These are phyloP conservation scores for Zootermopsis nevadensis DNA, from an alignment of 2,888 invertebrate genomes.

Conservation along the genomic window DNA sequence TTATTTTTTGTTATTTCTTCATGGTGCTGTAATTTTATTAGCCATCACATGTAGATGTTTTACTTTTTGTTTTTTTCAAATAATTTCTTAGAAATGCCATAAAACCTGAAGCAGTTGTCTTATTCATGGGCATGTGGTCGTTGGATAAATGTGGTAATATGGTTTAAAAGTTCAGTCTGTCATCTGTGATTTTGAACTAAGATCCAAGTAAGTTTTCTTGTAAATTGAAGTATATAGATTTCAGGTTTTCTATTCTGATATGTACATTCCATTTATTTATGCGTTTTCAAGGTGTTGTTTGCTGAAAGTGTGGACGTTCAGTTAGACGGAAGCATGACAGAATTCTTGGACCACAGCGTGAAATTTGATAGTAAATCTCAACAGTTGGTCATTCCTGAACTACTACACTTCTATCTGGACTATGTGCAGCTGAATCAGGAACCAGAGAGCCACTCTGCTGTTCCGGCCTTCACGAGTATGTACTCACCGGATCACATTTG, in stretches of 20 bases:
- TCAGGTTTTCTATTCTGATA: background rate
- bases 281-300: slow-evolving; percentile 57
- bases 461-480: slow-evolving; percentile 19
- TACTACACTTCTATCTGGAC: slow-evolving; percentile 57
- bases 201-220: too few species aligned
- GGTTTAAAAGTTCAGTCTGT: too few species aligned
- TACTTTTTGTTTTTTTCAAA: too few species aligned
- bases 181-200: too few species aligned
- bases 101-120: too few species aligned
- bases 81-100: too few species aligned
- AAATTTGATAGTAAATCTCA: slow-evolving; percentile 30
- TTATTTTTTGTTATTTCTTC: too few species aligned
- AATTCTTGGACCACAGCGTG: slow-evolving; percentile 52
- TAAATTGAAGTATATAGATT: background rate
- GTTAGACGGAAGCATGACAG: slow-evolving; percentile 51
- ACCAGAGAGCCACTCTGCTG: slow-evolving; percentile 50
- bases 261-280: background rate
- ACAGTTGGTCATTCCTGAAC: slow-evolving; percentile 55
- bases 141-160: too few species aligned
- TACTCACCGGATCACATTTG: background rate
- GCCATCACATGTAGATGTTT: too few species aligned
- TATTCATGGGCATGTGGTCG: too few species aligned
- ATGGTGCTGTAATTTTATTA: too few species aligned
- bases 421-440: slow-evolving; percentile 53
- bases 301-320: slow-evolving; percentile 57